Conservation (phyloP, 2,113 vertebrate species). For the Nothocercus julius region DNA sequence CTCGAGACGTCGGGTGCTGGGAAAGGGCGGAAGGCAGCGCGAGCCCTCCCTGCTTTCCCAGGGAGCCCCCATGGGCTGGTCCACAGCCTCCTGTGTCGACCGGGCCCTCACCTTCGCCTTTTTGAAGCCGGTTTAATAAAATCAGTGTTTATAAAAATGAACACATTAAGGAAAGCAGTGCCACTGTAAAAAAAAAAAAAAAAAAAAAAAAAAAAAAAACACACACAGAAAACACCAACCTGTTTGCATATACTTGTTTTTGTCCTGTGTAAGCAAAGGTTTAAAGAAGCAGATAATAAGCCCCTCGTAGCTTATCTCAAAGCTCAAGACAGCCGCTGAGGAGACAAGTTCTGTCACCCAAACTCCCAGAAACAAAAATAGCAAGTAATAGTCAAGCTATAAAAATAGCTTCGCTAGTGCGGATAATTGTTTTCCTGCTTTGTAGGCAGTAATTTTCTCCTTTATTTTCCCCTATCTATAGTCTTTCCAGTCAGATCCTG, state of each 20-base stretch:
- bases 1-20: not conserved
- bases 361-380: not conserved
- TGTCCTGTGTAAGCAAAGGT: not conserved
- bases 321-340: accelerated
- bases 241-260: accelerated
- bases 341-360: not conserved
- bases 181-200: not conserved
- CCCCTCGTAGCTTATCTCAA: accelerated
- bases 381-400: not conserved
- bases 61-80: accelerated
- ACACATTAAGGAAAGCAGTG: not conserved
- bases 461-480: not conserved
- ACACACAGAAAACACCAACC: too few relatives aligned
- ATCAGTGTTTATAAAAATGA: not conserved
- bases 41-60: accelerated
- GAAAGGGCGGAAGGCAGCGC: not conserved
- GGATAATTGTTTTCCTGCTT: not conserved
- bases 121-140: not conserved
- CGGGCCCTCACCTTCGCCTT: not conserved
- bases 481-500: not conserved
- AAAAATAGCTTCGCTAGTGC: not conserved
- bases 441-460: not conserved
- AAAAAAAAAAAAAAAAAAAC: too few relatives aligned
- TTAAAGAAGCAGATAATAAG: not conserved
- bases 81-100: not conserved